A percentile compares a stretch with the other conserved stretches of the same genome.
These are phyloP conservation scores for Oeneis ivallda DNA, from an alignment of 2,888 invertebrate genomes.

Conservation along the genomic window DNA sequence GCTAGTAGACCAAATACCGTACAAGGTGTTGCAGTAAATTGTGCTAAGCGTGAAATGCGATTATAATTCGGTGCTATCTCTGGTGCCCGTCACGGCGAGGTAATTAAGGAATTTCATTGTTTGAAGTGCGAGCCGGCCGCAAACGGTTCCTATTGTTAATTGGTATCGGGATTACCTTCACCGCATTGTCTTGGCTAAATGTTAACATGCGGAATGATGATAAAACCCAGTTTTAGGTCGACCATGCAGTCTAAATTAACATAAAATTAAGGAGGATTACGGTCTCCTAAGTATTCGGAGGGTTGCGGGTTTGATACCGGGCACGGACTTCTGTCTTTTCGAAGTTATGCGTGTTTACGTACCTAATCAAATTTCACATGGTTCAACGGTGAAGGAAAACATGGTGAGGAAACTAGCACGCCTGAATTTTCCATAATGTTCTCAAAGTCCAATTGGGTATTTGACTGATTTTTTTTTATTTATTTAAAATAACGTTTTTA, in stretches of 20 bases:
- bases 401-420: too few relatives aligned
- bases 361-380: too few relatives aligned
- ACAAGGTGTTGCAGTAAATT: slow-evolving; percentile 51
- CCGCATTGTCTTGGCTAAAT: slow-evolving; percentile 27
- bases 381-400: too few relatives aligned
- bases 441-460: too few relatives aligned
- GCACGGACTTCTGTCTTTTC: too few relatives aligned
- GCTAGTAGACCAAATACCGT: slow-evolving; percentile 32
- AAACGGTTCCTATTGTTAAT: slow-evolving; percentile 35
- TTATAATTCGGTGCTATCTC: slow-evolving; percentile 58
- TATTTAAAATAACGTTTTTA: too few relatives aligned
- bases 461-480: too few relatives aligned
- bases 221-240: slow-evolving; percentile 8
- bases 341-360: too few relatives aligned
- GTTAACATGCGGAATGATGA: slow-evolving; percentile 21
- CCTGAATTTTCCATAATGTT: too few relatives aligned
- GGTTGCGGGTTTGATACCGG: too few relatives aligned
- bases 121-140: slow-evolving; percentile 29
- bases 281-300: too few relatives aligned
- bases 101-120: slow-evolving; percentile 41
- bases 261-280: too few relatives aligned
- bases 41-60: slow-evolving; percentile 56
- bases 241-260: background rate
- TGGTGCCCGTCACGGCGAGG: slow-evolving; percentile 37
- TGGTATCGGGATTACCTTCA: slow-evolving; percentile 24